Conservation (phyloP, 2,797 vertebrate genomes). For the Phrynocephalus vlangalii region DNA sequence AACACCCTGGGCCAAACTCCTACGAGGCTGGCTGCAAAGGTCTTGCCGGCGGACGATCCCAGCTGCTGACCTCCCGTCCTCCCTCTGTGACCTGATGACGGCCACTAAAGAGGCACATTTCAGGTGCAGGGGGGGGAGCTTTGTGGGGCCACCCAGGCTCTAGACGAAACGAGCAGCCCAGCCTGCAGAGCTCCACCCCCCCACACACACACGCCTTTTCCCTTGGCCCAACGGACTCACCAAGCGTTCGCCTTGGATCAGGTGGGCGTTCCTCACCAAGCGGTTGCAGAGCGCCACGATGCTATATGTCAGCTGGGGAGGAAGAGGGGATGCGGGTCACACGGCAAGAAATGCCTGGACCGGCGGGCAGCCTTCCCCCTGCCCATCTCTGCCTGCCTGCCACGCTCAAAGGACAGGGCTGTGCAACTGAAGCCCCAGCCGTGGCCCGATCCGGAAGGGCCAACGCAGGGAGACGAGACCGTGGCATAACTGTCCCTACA, state of each 20-base stretch:
- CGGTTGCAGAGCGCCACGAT: slow-evolving; percentile 94
- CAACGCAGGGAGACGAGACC: not conserved
- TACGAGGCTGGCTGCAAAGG: too few relatives aligned
- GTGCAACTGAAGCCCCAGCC: too few relatives aligned
- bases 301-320: slow-evolving; percentile 87
- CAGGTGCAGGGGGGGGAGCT: not conserved
- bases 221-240: slow-evolving; percentile 71
- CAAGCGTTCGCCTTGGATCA: slow-evolving; percentile 72
- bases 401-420: too few relatives aligned
- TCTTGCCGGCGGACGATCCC: too few relatives aligned
- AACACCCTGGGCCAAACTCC: too few relatives aligned
- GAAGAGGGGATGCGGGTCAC: not conserved
- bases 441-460: too few relatives aligned
- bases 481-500: not conserved
- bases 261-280: slow-evolving; percentile 85
- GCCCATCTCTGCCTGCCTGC: not conserved
- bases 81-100: too few relatives aligned
- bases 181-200: too few relatives aligned
- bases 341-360: not conserved
- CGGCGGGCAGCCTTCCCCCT: not conserved
- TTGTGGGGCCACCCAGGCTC: too few relatives aligned
- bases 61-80: too few relatives aligned
- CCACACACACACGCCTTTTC: too few relatives aligned
- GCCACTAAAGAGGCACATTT: not conserved
- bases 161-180: too few relatives aligned